These are phyloP conservation scores for Caenorhabditis drosophilae DNA, from an alignment of 2,888 invertebrate species.

Conservation along the genomic window DNA sequence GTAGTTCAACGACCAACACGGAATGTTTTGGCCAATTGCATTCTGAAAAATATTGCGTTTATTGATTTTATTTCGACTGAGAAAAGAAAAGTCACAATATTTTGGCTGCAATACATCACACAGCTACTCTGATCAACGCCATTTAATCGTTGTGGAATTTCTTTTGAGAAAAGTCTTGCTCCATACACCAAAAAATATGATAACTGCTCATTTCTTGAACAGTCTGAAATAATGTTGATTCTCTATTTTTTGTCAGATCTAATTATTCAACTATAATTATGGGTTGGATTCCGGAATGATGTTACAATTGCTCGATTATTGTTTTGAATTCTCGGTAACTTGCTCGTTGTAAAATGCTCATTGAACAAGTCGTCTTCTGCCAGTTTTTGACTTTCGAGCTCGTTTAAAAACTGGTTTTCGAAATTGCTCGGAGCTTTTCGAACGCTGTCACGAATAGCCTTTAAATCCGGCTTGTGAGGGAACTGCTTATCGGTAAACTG, in stretches of 20 bases:
- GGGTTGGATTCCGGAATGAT: constrained; percentile 27
- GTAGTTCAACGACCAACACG: constrained; percentile 48
- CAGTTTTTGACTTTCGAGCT: constrained; percentile 21
- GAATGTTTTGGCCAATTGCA: constrained; percentile 32
- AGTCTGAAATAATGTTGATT: constrained; percentile 26
- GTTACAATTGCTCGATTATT: constrained; percentile 8
- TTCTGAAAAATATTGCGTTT: constrained; percentile 33
- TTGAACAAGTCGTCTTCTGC: constrained; percentile 19
- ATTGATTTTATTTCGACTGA: neutral
- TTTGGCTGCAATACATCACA: constrained; percentile 53
- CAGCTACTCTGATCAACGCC: constrained; percentile 53
- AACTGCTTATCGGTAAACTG: constrained; percentile 23
- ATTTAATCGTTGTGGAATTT: constrained; percentile 33
- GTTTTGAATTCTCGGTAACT: constrained; percentile 10
- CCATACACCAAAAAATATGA: constrained; percentile 51
- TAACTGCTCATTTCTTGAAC: constrained; percentile 37
- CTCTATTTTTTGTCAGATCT: constrained; percentile 7
- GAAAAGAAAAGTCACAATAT: constrained; percentile 35
- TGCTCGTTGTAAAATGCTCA: constrained; percentile 21
- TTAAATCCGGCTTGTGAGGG: constrained; percentile 12
- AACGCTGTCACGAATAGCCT: constrained; percentile 7
- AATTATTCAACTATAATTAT: constrained; percentile 22
- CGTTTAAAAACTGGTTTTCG: constrained; percentile 16
- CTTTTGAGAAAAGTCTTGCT: constrained; percentile 23
- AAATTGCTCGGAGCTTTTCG: constrained; percentile 28